A percentile compares a stretch with the other conserved stretches of the same genome.
Evolutionary conservation across 2,888 invertebrate species (phyloP).

Genomic region (Pollenia amentaria): DNA sequence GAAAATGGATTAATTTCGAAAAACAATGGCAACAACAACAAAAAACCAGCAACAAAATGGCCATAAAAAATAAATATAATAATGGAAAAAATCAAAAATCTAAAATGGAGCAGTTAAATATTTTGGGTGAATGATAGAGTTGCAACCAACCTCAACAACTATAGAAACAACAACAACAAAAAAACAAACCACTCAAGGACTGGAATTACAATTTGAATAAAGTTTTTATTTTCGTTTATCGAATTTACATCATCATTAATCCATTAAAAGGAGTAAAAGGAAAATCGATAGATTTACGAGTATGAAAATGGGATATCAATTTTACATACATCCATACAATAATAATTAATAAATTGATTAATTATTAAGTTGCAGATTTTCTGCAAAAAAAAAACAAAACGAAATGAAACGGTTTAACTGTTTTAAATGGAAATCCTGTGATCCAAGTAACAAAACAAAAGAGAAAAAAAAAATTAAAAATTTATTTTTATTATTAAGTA

Average conservation of each 20-base stretch:
- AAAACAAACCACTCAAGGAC: constrained; percentile 76
- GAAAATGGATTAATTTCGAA: constrained; percentile 39
- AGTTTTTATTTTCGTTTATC: constrained; percentile 42
- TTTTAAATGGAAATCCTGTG: constrained; percentile 74
- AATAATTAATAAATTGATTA: neutral
- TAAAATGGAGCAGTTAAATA: neutral
- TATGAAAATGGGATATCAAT: neutral
- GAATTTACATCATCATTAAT: constrained; percentile 30
- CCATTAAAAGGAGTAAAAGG: constrained; percentile 20
- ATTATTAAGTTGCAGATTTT: constrained; percentile 55
- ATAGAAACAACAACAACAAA: constrained; percentile 69
- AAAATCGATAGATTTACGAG: constrained; percentile 17
- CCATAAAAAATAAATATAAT: constrained; percentile 4
- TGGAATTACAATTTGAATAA: constrained; percentile 78
- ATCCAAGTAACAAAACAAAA: constrained; percentile 54
- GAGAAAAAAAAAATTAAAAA: constrained; percentile 27
- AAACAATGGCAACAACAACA: constrained; percentile 24
- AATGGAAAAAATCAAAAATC: neutral
- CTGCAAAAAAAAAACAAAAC: constrained; percentile 64
- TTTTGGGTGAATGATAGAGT: neutral
- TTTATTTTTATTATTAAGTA: constrained; percentile 12
- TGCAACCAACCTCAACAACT: neutral
- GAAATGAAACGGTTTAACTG: constrained; percentile 76
- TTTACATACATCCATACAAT: no score
- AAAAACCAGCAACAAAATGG: constrained; percentile 16